These are phyloP conservation scores for Peromyscus leucopus DNA, from an alignment of 2,113 vertebrate species.

Conservation along the genomic window DNA sequence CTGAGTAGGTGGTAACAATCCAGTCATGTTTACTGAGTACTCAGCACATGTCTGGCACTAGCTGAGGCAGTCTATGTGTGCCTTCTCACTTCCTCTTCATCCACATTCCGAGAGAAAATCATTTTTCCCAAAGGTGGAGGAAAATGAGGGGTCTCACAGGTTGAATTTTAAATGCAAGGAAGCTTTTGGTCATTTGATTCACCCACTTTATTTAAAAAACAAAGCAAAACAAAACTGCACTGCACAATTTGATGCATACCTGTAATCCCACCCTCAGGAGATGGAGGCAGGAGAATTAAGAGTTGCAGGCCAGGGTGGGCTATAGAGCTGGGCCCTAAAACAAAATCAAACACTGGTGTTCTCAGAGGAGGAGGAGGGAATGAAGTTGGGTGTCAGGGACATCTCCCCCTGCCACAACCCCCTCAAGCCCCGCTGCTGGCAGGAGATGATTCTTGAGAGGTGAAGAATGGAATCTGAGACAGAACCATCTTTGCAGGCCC, in stretches of 20 bases:
- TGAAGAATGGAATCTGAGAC: too few relatives aligned
- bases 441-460: too few relatives aligned
- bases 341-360: too few relatives aligned
- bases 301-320: background rate
- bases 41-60: background rate
- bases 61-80: background rate
- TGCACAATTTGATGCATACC: background rate
- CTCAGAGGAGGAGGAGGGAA: too few relatives aligned
- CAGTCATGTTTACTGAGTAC: background rate
- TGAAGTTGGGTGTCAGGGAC: too few relatives aligned
- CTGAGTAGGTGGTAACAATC: background rate
- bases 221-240: background rate
- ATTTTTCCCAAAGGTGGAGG: background rate
- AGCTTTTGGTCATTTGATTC: background rate
- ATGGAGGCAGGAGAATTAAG: background rate
- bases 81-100: background rate
- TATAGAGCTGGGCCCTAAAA: background rate
- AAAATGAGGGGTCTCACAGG: background rate
- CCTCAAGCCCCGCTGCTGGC: too few relatives aligned
- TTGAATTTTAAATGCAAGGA: constrained; percentile 38
- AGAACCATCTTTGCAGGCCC: too few relatives aligned
- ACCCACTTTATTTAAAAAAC: background rate
- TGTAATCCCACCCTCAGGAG: background rate
- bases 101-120: background rate
- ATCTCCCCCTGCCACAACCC: too few relatives aligned